Percentiles rank a stretch among this genome's conserved stretches.
Conservation (phyloP, 2,888 invertebrate species). For the Eupeodes luniger region DNA sequence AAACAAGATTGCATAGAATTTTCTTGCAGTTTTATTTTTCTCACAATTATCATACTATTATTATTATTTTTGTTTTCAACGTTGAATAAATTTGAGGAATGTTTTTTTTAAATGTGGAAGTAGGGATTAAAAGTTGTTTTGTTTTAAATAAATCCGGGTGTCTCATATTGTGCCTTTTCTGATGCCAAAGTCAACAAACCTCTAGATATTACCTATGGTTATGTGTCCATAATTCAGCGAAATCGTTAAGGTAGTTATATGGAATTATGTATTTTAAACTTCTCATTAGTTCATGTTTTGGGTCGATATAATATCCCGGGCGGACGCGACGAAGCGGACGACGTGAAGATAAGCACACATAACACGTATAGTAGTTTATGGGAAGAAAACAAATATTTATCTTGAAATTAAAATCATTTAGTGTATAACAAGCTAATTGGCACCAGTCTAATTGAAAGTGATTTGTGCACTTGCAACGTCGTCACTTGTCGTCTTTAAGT, state of each 20-base stretch:
- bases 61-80: constrained; percentile 23
- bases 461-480: constrained; percentile 51
- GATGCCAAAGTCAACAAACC: constrained; percentile 12
- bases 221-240: not conserved
- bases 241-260: too few species aligned
- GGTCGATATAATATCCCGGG: not conserved
- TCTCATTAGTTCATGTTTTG: constrained; percentile 23
- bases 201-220: not conserved
- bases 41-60: constrained; percentile 50
- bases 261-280: not conserved
- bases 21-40: constrained; percentile 26
- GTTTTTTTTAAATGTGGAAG: constrained; percentile 4
- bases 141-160: constrained; percentile 53
- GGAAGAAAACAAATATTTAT: constrained; percentile 64
- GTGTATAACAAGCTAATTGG: constrained; percentile 69
- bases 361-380: not conserved
- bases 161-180: constrained; percentile 12
- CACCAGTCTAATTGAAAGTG: constrained; percentile 65
- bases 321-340: not conserved
- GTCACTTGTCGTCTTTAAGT: not conserved
- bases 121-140: not conserved
- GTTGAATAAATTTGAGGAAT: constrained; percentile 56
- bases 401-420: constrained; percentile 67
- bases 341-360: constrained; percentile 47
- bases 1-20: constrained; percentile 53